Base-by-base conservation (phyloP, 2,797 vertebrate genomes). In the Danio albolineatus region DNA sequence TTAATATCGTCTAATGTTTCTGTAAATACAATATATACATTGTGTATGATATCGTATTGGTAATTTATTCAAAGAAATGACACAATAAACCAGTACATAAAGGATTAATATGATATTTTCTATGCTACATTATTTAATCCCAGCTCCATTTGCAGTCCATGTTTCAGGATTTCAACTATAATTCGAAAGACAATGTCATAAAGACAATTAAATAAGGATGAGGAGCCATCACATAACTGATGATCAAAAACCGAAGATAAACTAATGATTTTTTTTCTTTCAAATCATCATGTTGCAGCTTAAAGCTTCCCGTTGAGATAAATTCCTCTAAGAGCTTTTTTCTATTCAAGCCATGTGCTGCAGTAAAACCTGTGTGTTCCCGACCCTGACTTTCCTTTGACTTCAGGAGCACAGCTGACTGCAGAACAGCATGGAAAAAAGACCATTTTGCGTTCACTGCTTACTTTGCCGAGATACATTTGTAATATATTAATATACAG, bases 301-400 rank as follows among this genome's bases (percentile, higher is more conserved):
- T 73, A 59, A 62, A 38, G 70, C 65, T 7, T 19, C 8, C 41
- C 51, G 48, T 73, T 60, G 9, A 19, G 71, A 73, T 62, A 62
- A 66, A 53, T 54, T 78, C 21, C 5, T 16, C 51, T 39, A 56
- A 79, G 21, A 65, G 51, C 16, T 39, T 28, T 48, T 3, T 43
- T 51, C 38, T 51, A 64, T 75, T 39, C 43, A 48, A 59, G 36
- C 54, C 44, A 2, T n/a, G 43, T 44, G 54, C 19, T 66, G 49
- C 19, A 51, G 49, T 49, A 61, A 82, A 85, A 81, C 48, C 61
- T 48, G 79, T 51, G 71, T 56, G 60, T 62, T 78, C 19, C 70
- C 53, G 19, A 71, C 75, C 71, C 59, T 36, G 65, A 19, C 7
- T 6, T 54, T 48, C 53, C 44, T 67, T 36, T 79, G 78, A 81